Conservation (phyloP, 2,113 vertebrate genomes). For the Caracal caracal region DNA sequence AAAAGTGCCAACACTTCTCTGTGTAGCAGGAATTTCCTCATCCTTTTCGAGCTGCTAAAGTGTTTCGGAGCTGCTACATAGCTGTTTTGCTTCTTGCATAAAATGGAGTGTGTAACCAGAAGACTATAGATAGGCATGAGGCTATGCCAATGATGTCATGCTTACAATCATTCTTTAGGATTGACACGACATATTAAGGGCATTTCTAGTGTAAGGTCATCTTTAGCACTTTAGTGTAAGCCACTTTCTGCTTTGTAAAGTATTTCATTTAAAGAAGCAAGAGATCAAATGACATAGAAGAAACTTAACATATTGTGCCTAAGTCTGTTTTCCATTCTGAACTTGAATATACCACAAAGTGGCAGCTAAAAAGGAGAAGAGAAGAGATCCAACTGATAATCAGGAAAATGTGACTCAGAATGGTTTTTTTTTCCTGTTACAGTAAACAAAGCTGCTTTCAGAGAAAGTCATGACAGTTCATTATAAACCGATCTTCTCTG, state of each 20-base stretch:
- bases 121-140: background rate
- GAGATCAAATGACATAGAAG: conserved; percentile 43
- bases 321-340: conserved; percentile 70
- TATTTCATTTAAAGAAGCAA: conserved; percentile 58
- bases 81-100: conserved; percentile 22
- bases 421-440: conserved; percentile 10
- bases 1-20: conserved; percentile 64
- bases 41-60: conserved; percentile 49
- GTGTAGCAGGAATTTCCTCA: conserved; percentile 55
- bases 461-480: conserved; percentile 4
- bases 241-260: conserved; percentile 49
- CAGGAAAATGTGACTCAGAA: conserved; percentile 86
- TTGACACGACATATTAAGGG: conserved; percentile 39
- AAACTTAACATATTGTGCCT: conserved; percentile 18
- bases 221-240: background rate
- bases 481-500: conserved; percentile 16
- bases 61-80: conserved; percentile 52
- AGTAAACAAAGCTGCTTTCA: background rate
- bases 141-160: background rate
- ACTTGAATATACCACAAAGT: conserved; percentile 84
- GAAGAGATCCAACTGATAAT: conserved; percentile 84
- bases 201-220: conserved; percentile 15
- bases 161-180: conserved; percentile 21
- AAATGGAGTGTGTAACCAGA: conserved; percentile 1
- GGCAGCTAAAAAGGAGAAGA: conserved; percentile 85